These are phyloP conservation scores for Rhombomys opimus DNA, from an alignment of 2,113 vertebrate species.

Conservation along the genomic window DNA sequence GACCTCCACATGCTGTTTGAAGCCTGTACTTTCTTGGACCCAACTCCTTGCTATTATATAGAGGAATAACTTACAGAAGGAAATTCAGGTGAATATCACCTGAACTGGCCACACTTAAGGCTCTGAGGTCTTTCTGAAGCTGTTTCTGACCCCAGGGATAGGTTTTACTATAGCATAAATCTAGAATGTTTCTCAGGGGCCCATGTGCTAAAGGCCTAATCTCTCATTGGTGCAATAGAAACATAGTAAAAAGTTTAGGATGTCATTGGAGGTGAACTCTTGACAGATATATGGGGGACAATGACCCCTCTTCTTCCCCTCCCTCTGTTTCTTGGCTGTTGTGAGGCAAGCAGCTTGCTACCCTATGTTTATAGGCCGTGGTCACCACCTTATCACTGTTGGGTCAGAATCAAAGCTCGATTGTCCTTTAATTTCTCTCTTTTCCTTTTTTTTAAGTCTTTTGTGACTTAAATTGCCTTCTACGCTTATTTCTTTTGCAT, in stretches of 20 bases:
- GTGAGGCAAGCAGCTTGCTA: not conserved
- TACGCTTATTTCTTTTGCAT: not conserved
- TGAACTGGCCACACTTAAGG: not conserved
- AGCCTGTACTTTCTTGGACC: not conserved
- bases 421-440: not conserved
- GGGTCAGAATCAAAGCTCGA: not conserved
- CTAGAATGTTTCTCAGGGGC: not conserved
- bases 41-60: not conserved
- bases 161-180: not conserved
- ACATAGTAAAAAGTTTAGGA: not conserved
- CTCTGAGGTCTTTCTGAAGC: not conserved
- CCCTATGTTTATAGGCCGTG: too few relatives aligned
- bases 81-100: not conserved
- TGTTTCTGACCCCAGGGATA: not conserved
- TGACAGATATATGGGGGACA: too few relatives aligned
- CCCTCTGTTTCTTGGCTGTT: not conserved
- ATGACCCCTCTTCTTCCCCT: not conserved
- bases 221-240: not conserved
- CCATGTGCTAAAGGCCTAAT: not conserved
- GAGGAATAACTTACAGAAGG: not conserved
- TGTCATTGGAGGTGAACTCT: too few relatives aligned
- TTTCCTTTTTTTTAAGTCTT: constrained; percentile 5
- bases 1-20: not conserved
- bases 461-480: not conserved
- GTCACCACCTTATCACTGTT: not conserved